Evolutionary conservation across 2,888 invertebrate species (phyloP), one percentile per base, ranked within the genome.

Genomic region (Papilio elwesi): DNA sequence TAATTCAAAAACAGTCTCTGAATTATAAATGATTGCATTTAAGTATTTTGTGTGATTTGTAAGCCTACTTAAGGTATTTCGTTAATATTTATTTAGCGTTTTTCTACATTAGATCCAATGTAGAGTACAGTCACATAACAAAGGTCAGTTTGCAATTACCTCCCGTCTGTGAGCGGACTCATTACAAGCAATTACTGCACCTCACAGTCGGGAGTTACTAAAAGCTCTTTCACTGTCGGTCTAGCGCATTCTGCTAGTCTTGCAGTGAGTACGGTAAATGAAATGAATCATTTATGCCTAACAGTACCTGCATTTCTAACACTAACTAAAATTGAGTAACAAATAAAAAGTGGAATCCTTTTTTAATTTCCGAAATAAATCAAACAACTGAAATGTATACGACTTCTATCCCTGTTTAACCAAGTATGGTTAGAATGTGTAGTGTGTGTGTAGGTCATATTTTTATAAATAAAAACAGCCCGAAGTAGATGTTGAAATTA

Each of bases 191-290:
- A 38, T 52, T 51, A 15, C n/a, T 62, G 62, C 43, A 38, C 16
- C 16, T 26, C 43, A 62, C 49, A 2, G 52, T 16, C n/a, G 26
- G n/a, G 11, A 55, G 55, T 57, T 51, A 64, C 48, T 66, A 66
- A 66, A 69, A 68, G 68, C 57, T 68, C 57, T 57, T 26, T 47
- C 6, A 10, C 52, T 38, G 36, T 36, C 36, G 48, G 57, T 57
- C 48, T 57, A 57, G 10, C 16, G 36, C 59, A 43, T 43, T 59
- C n/a, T 59, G 36, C 57, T 57, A 36, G 4, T 43, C 43, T 43
- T 13, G 57, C 12, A 13, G 26, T 52, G 3, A 12, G 36, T 57
- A 57, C 12, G 12, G 57, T 57, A 15, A 52, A 52, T 15, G 26
- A 55, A 36, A 52, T 52, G 55, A 36, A 9, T 12, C 26, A 12